Evolutionary conservation across 2,797 vertebrate genomes (phyloP).

Genomic region (Myotis myotis): DNA sequence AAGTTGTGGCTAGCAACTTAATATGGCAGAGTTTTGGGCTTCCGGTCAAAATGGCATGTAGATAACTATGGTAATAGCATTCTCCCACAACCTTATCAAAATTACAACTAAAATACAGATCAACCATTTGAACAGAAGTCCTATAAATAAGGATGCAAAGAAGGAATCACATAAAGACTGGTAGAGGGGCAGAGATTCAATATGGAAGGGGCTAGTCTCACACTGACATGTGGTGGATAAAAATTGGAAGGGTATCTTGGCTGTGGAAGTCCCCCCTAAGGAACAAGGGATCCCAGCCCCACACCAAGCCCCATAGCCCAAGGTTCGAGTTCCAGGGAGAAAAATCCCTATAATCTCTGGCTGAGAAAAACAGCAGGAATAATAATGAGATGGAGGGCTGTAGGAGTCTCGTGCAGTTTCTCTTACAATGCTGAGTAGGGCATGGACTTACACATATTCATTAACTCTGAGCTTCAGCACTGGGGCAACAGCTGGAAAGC

Average conservation of each 20-base stretch:
- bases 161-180: neutral
- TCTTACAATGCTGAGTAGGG: neutral
- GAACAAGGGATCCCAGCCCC: neutral
- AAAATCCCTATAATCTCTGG: neutral
- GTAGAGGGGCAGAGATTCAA: neutral
- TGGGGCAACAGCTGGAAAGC: neutral
- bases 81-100: neutral
- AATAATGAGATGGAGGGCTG: neutral
- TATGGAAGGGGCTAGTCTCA: neutral
- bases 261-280: neutral
- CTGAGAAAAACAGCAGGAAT: neutral
- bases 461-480: neutral
- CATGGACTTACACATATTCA: neutral
- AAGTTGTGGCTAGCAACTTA: neutral
- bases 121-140: neutral
- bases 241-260: neutral
- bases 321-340: neutral
- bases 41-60: neutral
- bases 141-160: neutral
- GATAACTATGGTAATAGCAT: too few species aligned
- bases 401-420: too few species aligned
- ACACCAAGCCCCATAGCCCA: neutral
- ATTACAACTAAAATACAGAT: neutral
- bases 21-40: neutral
- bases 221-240: neutral